Evolutionary conservation across 2,888 invertebrate genomes (phyloP).

Genomic region (Theretra japonica): DNA sequence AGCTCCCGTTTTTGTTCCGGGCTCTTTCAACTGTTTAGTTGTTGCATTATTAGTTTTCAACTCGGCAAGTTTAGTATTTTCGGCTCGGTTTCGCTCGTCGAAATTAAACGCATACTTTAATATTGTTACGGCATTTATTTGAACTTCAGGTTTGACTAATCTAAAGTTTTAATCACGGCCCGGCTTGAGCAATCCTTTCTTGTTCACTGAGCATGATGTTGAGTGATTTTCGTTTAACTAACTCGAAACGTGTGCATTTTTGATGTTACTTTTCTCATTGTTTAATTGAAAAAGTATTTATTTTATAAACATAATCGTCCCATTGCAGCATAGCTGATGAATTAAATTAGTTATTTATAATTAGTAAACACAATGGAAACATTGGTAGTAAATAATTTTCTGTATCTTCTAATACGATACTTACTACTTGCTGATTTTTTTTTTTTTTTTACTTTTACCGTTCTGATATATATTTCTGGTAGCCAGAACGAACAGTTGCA

Average conservation of each 20-base stretch:
- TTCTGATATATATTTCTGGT: no score
- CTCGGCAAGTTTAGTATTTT: constrained; percentile 70
- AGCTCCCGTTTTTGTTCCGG: constrained; percentile 61
- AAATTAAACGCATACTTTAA: constrained; percentile 61
- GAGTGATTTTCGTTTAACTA: constrained; percentile 41
- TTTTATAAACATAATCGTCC: no score
- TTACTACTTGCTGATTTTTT: no score
- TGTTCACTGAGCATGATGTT: constrained; percentile 41
- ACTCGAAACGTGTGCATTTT: not conserved
- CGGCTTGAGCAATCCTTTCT: constrained; percentile 45
- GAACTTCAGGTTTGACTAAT: constrained; percentile 50
- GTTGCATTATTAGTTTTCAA: constrained; percentile 79
- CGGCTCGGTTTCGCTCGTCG: constrained; percentile 57
- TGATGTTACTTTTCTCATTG: not conserved
- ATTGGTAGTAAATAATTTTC: no score
- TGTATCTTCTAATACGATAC: no score
- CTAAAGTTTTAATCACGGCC: constrained; percentile 56
- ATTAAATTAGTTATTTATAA: no score
- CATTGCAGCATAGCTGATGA: no score
- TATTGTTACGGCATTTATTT: constrained; percentile 56
- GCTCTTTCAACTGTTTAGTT: constrained; percentile 58
- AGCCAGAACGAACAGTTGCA: no score
- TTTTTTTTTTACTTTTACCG: no score
- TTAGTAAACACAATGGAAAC: no score
- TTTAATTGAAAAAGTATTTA: not conserved